phyloP scores from a whole-genome alignment of 2,888 invertebrate species.

The Petrolisthes cinctipes region DNA sequence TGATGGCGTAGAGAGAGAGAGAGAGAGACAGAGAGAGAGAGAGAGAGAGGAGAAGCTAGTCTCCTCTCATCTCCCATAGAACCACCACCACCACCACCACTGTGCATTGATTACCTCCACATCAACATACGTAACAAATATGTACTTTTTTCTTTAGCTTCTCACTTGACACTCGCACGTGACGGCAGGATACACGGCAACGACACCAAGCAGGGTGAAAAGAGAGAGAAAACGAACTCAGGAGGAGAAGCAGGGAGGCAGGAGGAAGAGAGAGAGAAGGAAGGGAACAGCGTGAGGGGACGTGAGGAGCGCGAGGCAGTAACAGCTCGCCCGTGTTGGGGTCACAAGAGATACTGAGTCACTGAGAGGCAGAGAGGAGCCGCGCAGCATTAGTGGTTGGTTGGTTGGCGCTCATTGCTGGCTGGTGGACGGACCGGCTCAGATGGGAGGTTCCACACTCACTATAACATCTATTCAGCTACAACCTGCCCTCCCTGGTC shows the following conservation, averaged over 20 bases:
- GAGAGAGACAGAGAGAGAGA: no score
- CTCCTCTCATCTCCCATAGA: background rate
- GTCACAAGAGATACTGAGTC: background rate
- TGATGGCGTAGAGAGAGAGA: slow-evolving; percentile 14
- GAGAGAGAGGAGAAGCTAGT: background rate
- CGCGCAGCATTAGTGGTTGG: background rate
- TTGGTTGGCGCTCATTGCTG: no score
- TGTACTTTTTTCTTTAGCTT: background rate
- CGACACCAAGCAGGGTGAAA: no score
- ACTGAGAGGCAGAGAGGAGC: background rate
- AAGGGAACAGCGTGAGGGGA: background rate
- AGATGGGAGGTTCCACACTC: no score
- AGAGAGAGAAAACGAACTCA: background rate
- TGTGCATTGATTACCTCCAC: background rate
- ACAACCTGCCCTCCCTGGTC: no score
- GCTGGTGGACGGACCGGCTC: no score
- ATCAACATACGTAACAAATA: background rate
- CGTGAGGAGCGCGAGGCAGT: background rate
- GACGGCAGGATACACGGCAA: background rate
- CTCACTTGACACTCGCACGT: background rate
- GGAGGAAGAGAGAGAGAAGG: background rate
- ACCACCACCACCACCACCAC: background rate
- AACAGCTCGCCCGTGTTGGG: background rate
- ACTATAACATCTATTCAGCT: no score
- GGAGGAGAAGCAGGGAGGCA: background rate